Base-by-base conservation (phyloP, 2,797 vertebrate species). In the Micromesistius poutassou region DNA sequence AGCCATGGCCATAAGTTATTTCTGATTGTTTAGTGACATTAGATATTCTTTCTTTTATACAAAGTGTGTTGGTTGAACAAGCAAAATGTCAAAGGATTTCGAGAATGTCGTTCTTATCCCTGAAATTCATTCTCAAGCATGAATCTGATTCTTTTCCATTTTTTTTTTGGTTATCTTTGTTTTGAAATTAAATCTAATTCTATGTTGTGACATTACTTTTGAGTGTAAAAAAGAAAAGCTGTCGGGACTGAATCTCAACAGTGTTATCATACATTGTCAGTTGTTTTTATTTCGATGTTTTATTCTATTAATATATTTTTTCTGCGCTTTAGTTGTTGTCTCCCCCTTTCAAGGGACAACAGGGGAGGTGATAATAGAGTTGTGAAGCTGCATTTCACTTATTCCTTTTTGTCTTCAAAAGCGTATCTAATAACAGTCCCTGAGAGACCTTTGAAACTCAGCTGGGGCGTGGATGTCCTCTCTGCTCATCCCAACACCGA, bases 341-440 rank as follows among this genome's bases (percentile, higher is more conserved):
- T 71, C 28, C 72, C 46, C 73, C n/a, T 75, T 71, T 25, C 31
- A 8, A 33, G 80, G 83, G 80, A 87, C 78, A 75, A 76, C n/a
- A 68, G 71, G 31, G 71, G 22, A 79, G 87, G 74, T 30, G 75
- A 79, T 82, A 89, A 83, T 82, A 87, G 87, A 84, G 78, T 80
- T 82, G 74, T 76, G 80, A 55, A 75, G 82, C 78, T 46, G 62
- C 79, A 77, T 85, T 90, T 82, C 82, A 86, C 89, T 87, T 84
- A 80, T 87, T 85, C 87, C 77, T 90, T 90, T 86, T 81, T 86
- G 85, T 83, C 80, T 73, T 79, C 82, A 83, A 85, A 76, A 77
- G 75, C 77, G 77, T 89, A 89, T 88, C 86, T 82, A 90, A 88
- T 90, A 89, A 90, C 85, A 77, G 73, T 80, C 80, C 89, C 88